These are phyloP conservation scores for Spatulosminthurus flaviceps DNA, from an alignment of 2,888 invertebrate genomes.

Conservation along the genomic window DNA sequence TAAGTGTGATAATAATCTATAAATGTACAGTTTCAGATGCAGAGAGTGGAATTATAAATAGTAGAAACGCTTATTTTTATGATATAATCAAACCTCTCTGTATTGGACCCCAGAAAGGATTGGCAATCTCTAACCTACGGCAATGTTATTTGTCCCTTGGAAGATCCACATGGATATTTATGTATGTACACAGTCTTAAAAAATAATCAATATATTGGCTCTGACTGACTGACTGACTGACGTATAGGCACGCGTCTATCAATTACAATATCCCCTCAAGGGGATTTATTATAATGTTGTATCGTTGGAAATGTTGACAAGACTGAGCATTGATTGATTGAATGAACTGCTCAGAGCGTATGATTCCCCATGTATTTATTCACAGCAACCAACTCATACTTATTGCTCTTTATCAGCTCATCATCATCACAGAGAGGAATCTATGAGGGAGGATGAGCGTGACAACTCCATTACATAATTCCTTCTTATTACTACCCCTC, in stretches of 20 bases:
- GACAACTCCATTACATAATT: constrained; percentile 10
- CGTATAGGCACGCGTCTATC: background rate
- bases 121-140: constrained; percentile 7
- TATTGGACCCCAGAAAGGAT: background rate
- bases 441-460: background rate
- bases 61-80: no score
- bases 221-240: no score
- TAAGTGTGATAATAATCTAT: no score
- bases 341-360: background rate
- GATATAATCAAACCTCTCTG: background rate
- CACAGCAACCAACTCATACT: background rate
- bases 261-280: constrained; percentile 14
- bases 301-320: background rate
- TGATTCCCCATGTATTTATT: background rate
- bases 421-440: background rate
- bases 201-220: no score
- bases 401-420: constrained; percentile 3
- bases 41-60: no score
- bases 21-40: no score
- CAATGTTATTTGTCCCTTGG: background rate
- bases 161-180: background rate
- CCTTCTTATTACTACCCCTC: background rate
- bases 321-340: constrained; percentile 5
- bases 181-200: no score
- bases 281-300: no score